phyloP scores from a whole-genome alignment of 2,113 vertebrate genomes.

The Grus americana region DNA sequence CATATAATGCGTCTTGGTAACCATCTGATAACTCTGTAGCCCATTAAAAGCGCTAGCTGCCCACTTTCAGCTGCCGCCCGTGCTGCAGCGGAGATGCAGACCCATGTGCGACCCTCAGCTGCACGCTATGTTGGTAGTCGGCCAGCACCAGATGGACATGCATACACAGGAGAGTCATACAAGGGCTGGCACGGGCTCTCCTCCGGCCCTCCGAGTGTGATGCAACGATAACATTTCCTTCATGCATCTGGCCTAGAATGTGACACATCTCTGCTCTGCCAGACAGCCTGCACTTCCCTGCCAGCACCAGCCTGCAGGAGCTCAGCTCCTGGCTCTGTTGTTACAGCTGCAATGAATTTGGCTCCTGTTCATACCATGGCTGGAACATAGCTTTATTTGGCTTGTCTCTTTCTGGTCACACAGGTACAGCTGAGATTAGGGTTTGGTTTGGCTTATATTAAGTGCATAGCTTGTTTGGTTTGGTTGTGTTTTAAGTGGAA shows the following conservation, averaged over 20 bases:
- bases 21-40: not conserved
- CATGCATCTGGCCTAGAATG: not conserved
- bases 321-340: not conserved
- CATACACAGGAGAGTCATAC: not conserved
- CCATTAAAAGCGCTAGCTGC: not conserved
- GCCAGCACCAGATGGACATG: not conserved
- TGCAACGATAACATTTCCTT: not conserved
- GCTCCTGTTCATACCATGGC: not conserved
- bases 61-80: not conserved
- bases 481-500: not conserved
- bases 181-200: not conserved
- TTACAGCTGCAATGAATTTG: not conserved
- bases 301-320: not conserved
- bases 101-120: not conserved
- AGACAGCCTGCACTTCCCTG: not conserved
- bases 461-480: not conserved
- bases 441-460: not conserved
- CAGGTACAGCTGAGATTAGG: not conserved
- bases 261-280: not conserved
- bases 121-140: rapidly evolving
- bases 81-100: not conserved
- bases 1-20: not conserved
- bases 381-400: not conserved
- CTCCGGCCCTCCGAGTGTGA: rapidly evolving
- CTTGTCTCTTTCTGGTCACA: not conserved